Evolutionary conservation across 2,113 vertebrate genomes (phyloP), one percentile per base, ranked within the genome.

Genomic region (Nestor notabilis): DNA sequence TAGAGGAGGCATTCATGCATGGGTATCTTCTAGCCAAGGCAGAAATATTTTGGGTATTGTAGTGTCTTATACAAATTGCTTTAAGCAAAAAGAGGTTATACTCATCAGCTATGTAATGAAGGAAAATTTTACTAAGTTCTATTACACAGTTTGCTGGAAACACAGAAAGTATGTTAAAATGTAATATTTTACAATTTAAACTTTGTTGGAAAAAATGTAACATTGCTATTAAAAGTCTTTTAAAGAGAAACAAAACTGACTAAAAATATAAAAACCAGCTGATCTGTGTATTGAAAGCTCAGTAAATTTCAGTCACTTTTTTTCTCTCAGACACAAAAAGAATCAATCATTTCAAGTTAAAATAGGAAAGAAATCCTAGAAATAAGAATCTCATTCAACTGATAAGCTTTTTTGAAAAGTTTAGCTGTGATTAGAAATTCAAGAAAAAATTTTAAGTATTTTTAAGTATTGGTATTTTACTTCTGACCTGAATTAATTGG

Each of bases 51-150:
- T 1, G 3, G 7, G 1, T 41, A 17, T 58, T 41, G 4, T 1
- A 50, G 15, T 20, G 6, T 18, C 39, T 87, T 81, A 44, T 53
- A 19, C 9, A 39, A 14, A 64, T 7, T 71, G 10, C 27, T 76
- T 75, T 64, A 71, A 37, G 12, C 23, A 89, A 56, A 64, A 79
- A 52, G 1, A 35, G 9, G 2, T 68, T 78, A 27, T 35, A 43
- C 20, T 24, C 1, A 1, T n/a, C 10, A 76, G 17, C 10, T 65
- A 37, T 0, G 0, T 8, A 68, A 75, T 16, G 20, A 93, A 66
- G 61, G 39, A 84, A 68, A 68, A 64, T 25, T 63, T 81, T 68
- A 68, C 31, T 6, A 31, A 50, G 35, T 46, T 66, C 29, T 68
- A 5, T 35, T 55, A 33, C 8, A 50, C 3, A 43, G 1, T n/a